A percentile compares a stretch with the other conserved stretches of the same genome.
phyloP scores from a whole-genome alignment of 2,888 invertebrate genomes.

The Selenia dentaria region DNA sequence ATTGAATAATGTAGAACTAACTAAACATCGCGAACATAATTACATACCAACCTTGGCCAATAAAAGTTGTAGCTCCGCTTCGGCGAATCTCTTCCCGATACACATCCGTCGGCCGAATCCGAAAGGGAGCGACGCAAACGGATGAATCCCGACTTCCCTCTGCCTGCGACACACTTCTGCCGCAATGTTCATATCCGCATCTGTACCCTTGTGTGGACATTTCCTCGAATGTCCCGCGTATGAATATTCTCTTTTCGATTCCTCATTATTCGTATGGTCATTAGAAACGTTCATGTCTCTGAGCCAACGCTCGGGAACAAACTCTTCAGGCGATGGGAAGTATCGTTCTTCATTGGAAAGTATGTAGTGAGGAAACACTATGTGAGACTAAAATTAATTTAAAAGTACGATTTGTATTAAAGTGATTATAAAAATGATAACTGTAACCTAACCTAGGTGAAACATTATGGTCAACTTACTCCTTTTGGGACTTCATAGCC shows the following conservation, averaged over 20 bases:
- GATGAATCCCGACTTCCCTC: slow-evolving; percentile 87
- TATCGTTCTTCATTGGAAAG: slow-evolving; percentile 89
- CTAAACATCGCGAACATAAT: no score
- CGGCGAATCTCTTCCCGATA: slow-evolving; percentile 92
- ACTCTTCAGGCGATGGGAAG: slow-evolving; percentile 88
- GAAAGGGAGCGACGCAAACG: slow-evolving; percentile 90
- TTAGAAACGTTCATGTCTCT: slow-evolving; percentile 67
- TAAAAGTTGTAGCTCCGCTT: slow-evolving; percentile 90
- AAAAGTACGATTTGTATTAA: no score
- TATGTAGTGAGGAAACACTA: slow-evolving; percentile 91
- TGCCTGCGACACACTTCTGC: slow-evolving; percentile 61
- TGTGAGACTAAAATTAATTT: slow-evolving; percentile 88
- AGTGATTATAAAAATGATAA: background rate
- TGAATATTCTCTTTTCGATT: background rate
- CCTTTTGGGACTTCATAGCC: slow-evolving; percentile 93
- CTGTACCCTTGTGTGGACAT: slow-evolving; percentile 17
- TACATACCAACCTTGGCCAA: slow-evolving; percentile 89
- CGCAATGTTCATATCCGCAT: slow-evolving; percentile 35
- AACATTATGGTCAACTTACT: slow-evolving; percentile 73
- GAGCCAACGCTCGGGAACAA: slow-evolving; percentile 92
- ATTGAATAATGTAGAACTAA: no score
- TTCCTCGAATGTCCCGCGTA: background rate
- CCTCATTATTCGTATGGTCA: slow-evolving; percentile 1
- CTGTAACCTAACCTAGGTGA: no score
- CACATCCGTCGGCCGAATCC: slow-evolving; percentile 91